Conservation (phyloP, 2,888 invertebrate genomes). For the Alitta virens region DNA sequence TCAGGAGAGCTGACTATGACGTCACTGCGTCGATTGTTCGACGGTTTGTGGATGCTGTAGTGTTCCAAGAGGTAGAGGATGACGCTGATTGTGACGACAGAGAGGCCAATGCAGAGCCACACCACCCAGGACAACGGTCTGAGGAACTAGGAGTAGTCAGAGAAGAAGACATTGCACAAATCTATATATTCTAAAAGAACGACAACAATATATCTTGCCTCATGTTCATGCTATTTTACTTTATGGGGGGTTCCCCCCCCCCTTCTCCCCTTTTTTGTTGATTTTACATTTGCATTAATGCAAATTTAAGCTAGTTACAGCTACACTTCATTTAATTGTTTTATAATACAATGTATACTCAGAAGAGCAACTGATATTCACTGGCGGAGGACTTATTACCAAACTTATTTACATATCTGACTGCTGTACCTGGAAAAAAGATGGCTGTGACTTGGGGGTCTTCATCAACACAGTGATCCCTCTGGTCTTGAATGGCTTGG, state of each 20-base stretch:
- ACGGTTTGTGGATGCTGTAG: not conserved
- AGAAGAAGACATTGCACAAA: not conserved
- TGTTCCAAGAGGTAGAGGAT: conserved; percentile 44
- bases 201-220: too few species aligned
- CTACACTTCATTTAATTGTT: too few species aligned
- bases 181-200: not conserved
- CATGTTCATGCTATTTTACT: too few species aligned
- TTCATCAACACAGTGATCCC: conserved; percentile 51
- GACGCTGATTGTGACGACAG: conserved; percentile 47
- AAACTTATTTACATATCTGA: too few species aligned
- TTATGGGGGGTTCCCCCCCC: too few species aligned
- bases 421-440: conserved; percentile 44
- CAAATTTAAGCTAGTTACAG: too few species aligned
- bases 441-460: conserved; percentile 40
- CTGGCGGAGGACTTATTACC: too few species aligned
- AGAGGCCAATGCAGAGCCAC: conserved; percentile 47
- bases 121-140: conserved; percentile 46
- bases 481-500: conserved; percentile 53
- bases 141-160: conserved; percentile 36
- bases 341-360: too few species aligned
- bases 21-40: too few species aligned
- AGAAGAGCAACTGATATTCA: too few species aligned
- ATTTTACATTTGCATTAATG: too few species aligned
- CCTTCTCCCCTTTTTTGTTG: too few species aligned
- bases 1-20: conserved; percentile 29